Evolutionary conservation across 2,888 invertebrate species (phyloP).

Genomic region (Clistopyga incitator): DNA sequence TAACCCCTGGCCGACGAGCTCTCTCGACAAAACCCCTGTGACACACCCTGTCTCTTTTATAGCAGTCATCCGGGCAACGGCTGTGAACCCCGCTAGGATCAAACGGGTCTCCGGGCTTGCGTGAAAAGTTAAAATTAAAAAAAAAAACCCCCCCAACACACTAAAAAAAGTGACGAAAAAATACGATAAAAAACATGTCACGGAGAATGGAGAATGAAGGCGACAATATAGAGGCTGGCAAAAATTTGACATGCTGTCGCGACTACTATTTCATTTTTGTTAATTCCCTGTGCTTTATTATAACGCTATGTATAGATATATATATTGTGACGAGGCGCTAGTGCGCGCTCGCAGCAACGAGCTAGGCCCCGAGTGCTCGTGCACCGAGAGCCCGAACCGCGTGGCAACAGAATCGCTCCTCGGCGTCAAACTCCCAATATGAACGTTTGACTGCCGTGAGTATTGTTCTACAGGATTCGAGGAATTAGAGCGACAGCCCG

Average conservation of each 20-base stretch:
- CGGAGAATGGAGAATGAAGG: slow-evolving; percentile 25
- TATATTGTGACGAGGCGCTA: too few species aligned
- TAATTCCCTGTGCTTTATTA: slow-evolving; percentile 57
- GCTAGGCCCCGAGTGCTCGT: too few species aligned
- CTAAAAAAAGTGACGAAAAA: slow-evolving; percentile 32
- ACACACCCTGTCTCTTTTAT: slow-evolving; percentile 51
- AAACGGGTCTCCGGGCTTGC: slow-evolving; percentile 64
- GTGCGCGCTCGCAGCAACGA: too few species aligned
- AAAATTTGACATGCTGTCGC: slow-evolving; percentile 28
- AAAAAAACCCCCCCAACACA: too few species aligned
- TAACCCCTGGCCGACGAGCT: slow-evolving; percentile 42
- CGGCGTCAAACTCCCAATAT: too few species aligned
- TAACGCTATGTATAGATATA: slow-evolving; percentile 41
- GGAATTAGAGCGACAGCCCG: too few species aligned
- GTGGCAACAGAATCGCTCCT: too few species aligned
- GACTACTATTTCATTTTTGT: slow-evolving; percentile 14
- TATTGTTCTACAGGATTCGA: too few species aligned
- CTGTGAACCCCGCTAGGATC: slow-evolving; percentile 64
- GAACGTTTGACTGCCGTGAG: too few species aligned
- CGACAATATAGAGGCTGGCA: neutral
- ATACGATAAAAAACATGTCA: slow-evolving; percentile 45
- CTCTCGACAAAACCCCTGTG: slow-evolving; percentile 44
- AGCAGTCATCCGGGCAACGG: slow-evolving; percentile 64
- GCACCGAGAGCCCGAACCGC: too few species aligned
- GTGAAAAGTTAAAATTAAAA: slow-evolving; percentile 57